Base-by-base conservation (phyloP, 2,888 invertebrate genomes). In the Galeopsomyia nigrocyanea region DNA sequence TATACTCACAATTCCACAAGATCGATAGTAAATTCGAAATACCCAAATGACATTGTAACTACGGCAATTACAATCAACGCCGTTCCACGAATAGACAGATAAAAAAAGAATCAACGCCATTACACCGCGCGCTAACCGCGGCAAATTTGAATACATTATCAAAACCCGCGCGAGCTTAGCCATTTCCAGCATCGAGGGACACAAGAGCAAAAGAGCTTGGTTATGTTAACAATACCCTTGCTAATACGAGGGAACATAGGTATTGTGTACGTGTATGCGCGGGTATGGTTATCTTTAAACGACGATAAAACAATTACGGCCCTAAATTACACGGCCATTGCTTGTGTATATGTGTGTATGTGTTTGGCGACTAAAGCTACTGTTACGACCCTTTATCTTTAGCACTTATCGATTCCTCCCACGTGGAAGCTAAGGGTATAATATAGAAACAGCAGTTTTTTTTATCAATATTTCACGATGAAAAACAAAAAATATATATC, bases 251-350 rank as follows among this genome's bases (percentile, higher is more conserved):
- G 63, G 49, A 68, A 49, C 63, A 17, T 49, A 26, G 26, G 62
- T 71, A n/a, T 5, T 2, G 26, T 26, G 26, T n/a, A n/a, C n/a
- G n/a, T 26, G 26, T 26, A 3, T 26, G 26, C 26, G 26, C 26
- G 64, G 39, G 58, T 67, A 66, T 61, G 71, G 67, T 78, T 75
- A 77, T 74, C 71, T 76, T 74, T 75, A 70, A 76, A 73, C 63
- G 73, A 58, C 68, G 73, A 75, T 78, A 77, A 79, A 79, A 78
- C 77, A 77, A 79, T 79, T 78, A 79, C 73, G 71, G 50, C 49
- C 50, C 74, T 72, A 76, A 68, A 77, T 78, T 76, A 77, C 73
- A 75, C 69, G 68, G 60, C 64, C 67, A 74, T 78, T 75, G 75
- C 65, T 7, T 13, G 39, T 73, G 71, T 56, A 67, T 13, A 7